Evolutionary conservation across 2,888 invertebrate species (phyloP).

Genomic region (Chaetoderma sp.): DNA sequence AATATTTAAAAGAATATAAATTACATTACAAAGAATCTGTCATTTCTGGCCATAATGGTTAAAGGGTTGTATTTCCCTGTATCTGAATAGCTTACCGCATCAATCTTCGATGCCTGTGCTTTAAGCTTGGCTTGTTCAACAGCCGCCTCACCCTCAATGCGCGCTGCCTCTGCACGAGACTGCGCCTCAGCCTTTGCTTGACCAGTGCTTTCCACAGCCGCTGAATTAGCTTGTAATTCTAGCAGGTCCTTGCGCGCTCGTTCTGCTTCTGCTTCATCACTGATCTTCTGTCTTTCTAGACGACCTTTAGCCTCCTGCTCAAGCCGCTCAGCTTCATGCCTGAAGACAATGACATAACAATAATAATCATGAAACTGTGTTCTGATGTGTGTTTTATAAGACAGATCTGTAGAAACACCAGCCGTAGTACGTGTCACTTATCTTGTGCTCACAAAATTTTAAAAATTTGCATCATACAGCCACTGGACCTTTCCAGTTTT

Average conservation of each 20-base stretch:
- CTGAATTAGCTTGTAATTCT: conserved; percentile 70
- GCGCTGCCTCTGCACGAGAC: conserved; percentile 70
- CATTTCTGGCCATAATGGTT: too few species aligned
- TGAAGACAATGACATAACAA: conserved; percentile 37
- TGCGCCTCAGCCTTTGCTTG: conserved; percentile 73
- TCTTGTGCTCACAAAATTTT: neutral
- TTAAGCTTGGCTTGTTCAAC: conserved; percentile 72
- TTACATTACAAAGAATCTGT: too few species aligned
- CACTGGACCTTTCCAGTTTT: too few species aligned
- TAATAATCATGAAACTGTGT: too few species aligned
- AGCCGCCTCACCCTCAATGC: conserved; percentile 72
- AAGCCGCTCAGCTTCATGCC: conserved; percentile 72
- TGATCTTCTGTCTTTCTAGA: conserved; percentile 71
- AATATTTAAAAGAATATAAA: too few species aligned
- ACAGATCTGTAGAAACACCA: too few species aligned
- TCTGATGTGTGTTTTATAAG: too few species aligned
- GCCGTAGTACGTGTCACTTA: neutral
- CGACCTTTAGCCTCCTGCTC: conserved; percentile 72
- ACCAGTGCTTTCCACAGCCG: conserved; percentile 72
- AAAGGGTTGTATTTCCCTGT: too few species aligned
- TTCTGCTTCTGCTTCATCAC: conserved; percentile 72
- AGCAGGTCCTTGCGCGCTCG: conserved; percentile 68
- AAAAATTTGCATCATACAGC: neutral
- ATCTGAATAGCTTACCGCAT: conserved; percentile 64
- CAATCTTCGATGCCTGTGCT: conserved; percentile 70